Percentiles rank a stretch among this genome's conserved stretches.
Conservation (phyloP, 2,888 invertebrate genomes). For the Cephus pulcher region DNA sequence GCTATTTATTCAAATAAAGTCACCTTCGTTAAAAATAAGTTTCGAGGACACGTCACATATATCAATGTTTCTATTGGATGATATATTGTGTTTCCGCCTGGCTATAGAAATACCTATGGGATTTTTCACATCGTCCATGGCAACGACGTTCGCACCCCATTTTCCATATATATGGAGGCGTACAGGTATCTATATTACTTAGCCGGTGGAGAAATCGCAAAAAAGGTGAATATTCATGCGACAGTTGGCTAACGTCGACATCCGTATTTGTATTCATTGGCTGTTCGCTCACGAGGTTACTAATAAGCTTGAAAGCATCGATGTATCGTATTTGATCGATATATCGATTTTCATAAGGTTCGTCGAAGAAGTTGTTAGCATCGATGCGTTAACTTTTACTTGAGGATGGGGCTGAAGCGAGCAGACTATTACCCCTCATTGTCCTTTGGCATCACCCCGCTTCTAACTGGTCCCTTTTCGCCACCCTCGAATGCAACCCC, state of each 20-base stretch:
- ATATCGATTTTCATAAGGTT: background rate
- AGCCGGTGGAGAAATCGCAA: slow-evolving; percentile 16
- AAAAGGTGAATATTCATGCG: slow-evolving; percentile 22
- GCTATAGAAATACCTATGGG: slow-evolving; percentile 8
- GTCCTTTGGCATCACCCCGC: background rate
- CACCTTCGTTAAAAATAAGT: slow-evolving; percentile 32
- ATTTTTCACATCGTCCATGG: slow-evolving; percentile 4
- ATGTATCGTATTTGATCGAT: background rate
- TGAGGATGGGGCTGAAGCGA: background rate
- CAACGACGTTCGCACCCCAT: background rate
- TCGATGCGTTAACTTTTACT: background rate
- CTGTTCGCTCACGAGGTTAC: background rate
- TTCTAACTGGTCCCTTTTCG: background rate
- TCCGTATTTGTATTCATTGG: background rate
- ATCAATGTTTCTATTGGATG: slow-evolving; percentile 12
- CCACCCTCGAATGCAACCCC: background rate
- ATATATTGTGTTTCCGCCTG: background rate
- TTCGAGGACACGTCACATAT: slow-evolving; percentile 17
- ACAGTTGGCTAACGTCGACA: background rate
- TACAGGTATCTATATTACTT: background rate
- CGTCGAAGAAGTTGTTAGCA: background rate
- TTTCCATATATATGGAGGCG: background rate
- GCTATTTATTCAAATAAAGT: slow-evolving; percentile 33
- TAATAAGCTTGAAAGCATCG: background rate
- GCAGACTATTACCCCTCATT: background rate